Base-by-base conservation (phyloP, 1,140 invertebrate species). In the Seison nebaliae region DNA sequence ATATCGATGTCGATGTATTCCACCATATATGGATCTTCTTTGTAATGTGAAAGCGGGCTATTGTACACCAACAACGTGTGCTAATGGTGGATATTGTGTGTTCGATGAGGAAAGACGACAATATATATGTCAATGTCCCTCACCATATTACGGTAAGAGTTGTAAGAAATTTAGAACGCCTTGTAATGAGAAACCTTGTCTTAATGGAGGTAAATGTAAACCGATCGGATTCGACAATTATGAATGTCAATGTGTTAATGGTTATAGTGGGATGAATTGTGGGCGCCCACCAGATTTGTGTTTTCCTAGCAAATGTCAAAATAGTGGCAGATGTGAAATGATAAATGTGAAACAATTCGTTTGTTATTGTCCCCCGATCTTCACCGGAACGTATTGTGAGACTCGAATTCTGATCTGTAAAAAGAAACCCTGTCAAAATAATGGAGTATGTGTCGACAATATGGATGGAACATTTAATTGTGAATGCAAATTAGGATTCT, bases 151-250 rank as follows among this genome's bases (percentile, higher is more conserved):
- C 11, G 38, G 38, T 26, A 14, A 17, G 22, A 26, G 12, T 21
- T 40, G 38, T 30, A 14, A 22, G 20, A 11, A 40, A 14, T 15
- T 5, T 12, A 14, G 12, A 4, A 23, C 31, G 37, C 21, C 31
- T 28, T 39, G 37, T 19, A 30, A 22, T 21, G 31, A 28, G 28
- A 32, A 28, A 6, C 47, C 48, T 23, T 50, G 49, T 44, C 14
- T 35, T 7, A 43, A 50, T 42, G 46, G 46, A 2, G 45, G 45
- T n/a, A 70, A 72, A 16, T 93, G 83, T 54, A 74, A 71, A 3
- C 88, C 91, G 51, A 84, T 76, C 1, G 37, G 37, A 23, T 28
- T 39, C 7, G 33, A 39, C 21, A 32, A 28, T n/a, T 39, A 39
- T 70, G 35, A 73, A 78, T 40, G 38, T 22, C 21, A 22, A n/a